phyloP scores from a whole-genome alignment of 2,797 vertebrate genomes.

The Takifugu ocellatus region DNA sequence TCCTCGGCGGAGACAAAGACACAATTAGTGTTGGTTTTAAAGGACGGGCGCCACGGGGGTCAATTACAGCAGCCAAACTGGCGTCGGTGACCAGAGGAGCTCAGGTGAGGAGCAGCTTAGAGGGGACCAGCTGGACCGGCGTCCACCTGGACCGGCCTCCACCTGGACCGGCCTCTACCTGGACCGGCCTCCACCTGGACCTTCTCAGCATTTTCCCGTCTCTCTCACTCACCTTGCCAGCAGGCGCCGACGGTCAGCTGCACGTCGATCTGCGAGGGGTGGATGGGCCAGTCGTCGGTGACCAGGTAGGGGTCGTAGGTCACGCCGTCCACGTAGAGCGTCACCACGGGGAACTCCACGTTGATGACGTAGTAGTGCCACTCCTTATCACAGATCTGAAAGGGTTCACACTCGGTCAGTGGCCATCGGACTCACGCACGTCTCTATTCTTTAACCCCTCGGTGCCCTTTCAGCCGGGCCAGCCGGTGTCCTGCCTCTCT shows the following conservation, averaged over 20 bases:
- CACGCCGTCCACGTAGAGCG: conserved; percentile 91
- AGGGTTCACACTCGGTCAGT: too few species aligned
- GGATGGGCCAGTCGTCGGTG: conserved; percentile 98
- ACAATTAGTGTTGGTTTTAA: conserved; percentile 59
- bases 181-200: too few species aligned
- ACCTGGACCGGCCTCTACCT: too few species aligned
- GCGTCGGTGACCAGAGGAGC: too few species aligned
- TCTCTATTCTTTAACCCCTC: too few species aligned
- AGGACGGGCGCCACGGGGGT: conserved; percentile 18
- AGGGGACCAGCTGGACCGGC: too few species aligned
- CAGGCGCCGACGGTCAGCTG: conserved; percentile 96
- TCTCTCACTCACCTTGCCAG: conserved; percentile 87
- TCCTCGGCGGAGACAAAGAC: not conserved
- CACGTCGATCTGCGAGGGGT: conserved; percentile 93
- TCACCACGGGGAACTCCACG: conserved; percentile 91
- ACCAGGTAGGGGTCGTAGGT: conserved; percentile 96
- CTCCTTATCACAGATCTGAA: conserved; percentile 96
- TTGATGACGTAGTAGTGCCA: conserved; percentile 98
- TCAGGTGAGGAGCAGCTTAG: too few species aligned
- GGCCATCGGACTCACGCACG: not conserved
- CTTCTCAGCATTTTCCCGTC: not conserved
- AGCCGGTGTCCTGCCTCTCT: not conserved
- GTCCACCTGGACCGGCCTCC: too few species aligned
- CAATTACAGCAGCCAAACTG: too few species aligned
- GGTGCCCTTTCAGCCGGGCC: too few species aligned